Evolutionary conservation across 2,888 invertebrate genomes (phyloP), one percentile per base, ranked within the genome.

Genomic region (Liposcelis brunnea): DNA sequence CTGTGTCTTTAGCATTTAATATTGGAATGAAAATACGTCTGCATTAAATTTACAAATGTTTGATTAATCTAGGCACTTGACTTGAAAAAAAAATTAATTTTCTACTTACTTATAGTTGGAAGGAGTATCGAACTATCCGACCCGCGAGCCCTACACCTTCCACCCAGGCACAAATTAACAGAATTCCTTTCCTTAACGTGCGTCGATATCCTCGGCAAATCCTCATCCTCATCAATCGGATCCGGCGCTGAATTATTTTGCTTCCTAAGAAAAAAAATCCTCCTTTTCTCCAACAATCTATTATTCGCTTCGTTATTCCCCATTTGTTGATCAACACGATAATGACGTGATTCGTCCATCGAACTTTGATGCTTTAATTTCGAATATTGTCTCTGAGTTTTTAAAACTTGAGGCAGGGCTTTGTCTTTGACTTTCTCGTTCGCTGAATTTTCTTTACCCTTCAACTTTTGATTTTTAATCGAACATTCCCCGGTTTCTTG

Each of bases 181-280:
- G 52, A 37, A 50, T 50, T 11, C 16, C 15, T 16, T 35, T 52
- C 53, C 46, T 50, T 52, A 8, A 42, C 40, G 15, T 51, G 49
- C 32, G 15, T 36, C 37, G 46, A 12, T 8, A 47, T 38, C 6
- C 33, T n/a, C 31, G 36, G 35, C 8, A 44, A 16, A 10, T 44
- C 44, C 8, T 37, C 18, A 8, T 48, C 46, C 11, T 55, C 55
- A 33, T 60, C 59, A 34, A 59, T 58, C 2, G 60, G 59, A 49
- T 60, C 60, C 5, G 62, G 61, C 1, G 62, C 62, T n/a, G 62
- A 62, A 46, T 58, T 60, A 11, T 61, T 60, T 47, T 61, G 59
- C 48, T 61, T 61, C 31, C 59, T 50, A 38, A 59, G 51, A 46
- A 60, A 59, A 47, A 58, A 56, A 8, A 54, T 49, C 38, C 56